Conservation (phyloP, 2,888 invertebrate genomes). For the Mesopsocus fuscifrons region DNA sequence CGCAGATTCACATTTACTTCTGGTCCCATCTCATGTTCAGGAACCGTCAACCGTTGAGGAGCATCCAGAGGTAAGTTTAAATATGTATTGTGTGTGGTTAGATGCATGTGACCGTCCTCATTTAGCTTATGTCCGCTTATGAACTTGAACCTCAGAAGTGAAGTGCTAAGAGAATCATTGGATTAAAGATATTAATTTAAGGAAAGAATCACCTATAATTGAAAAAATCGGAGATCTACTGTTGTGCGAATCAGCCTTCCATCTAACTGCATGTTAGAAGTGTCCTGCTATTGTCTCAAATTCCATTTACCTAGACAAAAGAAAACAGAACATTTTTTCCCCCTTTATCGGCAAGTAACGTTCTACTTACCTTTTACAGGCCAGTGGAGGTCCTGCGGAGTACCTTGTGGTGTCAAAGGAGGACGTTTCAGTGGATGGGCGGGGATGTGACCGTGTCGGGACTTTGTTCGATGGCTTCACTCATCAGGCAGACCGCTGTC, state of each 20-base stretch:
- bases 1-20: constrained; percentile 20
- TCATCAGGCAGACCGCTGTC: constrained; percentile 28
- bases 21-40: constrained; percentile 23
- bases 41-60: constrained; percentile 14
- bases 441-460: constrained; percentile 30
- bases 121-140: neutral
- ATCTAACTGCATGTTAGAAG: too few species aligned
- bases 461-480: constrained; percentile 31
- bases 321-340: too few species aligned
- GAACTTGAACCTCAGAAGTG: too few species aligned
- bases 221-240: too few species aligned
- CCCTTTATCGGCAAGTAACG: too few species aligned
- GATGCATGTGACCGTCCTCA: neutral
- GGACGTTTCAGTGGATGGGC: constrained; percentile 25
- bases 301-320: too few species aligned
- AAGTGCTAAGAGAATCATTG: too few species aligned
- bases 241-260: too few species aligned
- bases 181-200: too few species aligned
- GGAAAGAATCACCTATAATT: too few species aligned
- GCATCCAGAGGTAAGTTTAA: constrained; percentile 20
- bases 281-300: too few species aligned
- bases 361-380: too few species aligned
- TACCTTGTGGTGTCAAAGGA: constrained; percentile 27
- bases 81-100: constrained; percentile 13
- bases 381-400: constrained; percentile 24